A percentile compares a stretch with the other conserved stretches of the same genome.
Evolutionary conservation across 2,113 vertebrate species (phyloP).

Genomic region (Tilapia sparmanii): DNA sequence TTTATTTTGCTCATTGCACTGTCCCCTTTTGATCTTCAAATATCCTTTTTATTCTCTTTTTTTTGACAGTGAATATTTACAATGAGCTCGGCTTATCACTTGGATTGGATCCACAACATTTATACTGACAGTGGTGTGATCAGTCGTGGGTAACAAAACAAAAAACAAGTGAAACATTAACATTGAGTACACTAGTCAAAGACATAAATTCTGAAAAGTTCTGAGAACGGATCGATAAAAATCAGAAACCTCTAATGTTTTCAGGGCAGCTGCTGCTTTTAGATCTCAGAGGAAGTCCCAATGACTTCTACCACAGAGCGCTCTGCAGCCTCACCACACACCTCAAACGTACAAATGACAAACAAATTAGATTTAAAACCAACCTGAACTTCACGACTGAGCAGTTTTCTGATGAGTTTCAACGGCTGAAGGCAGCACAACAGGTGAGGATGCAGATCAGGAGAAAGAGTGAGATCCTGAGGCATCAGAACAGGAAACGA

Average conservation of each 20-base stretch:
- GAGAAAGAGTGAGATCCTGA: accelerated
- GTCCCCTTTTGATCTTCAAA: not conserved
- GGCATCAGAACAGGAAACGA: not conserved
- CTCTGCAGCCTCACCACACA: not conserved
- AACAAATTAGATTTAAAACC: not conserved
- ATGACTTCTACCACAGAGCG: no score
- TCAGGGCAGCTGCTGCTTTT: not conserved
- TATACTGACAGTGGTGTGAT: accelerated
- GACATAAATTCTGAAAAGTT: not conserved
- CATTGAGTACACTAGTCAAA: accelerated
- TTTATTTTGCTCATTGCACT: not conserved
- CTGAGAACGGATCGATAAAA: not conserved
- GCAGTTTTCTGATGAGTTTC: not conserved
- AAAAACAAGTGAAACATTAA: not conserved
- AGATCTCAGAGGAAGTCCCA: not conserved
- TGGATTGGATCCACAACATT: not conserved
- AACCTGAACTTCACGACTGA: not conserved
- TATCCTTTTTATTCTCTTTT: accelerated
- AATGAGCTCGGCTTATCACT: not conserved
- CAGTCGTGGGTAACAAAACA: not conserved
- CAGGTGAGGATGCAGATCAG: accelerated
- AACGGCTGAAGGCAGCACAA: not conserved
- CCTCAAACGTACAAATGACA: not conserved
- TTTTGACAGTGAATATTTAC: accelerated
- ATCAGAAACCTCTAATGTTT: not conserved